Evolutionary conservation across 2,888 invertebrate species (phyloP), one percentile per base, ranked within the genome.

Genomic region (Ormyrus pomaceus): DNA sequence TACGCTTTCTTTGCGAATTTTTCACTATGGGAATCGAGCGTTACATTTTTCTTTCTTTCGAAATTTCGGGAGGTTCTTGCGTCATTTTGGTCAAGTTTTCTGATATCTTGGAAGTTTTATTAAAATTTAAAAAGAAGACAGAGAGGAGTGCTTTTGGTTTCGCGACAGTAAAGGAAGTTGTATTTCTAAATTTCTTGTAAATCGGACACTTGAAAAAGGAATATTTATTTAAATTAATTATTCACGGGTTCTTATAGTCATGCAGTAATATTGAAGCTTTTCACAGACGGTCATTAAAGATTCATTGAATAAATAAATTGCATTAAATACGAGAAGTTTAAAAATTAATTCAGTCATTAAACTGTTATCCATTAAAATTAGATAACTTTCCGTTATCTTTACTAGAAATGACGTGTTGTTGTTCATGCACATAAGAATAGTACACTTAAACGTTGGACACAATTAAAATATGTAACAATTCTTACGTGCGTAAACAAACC

Each of bases 191-290:
- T 53, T 66, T 53, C 19, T 34, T 56, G 58, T 13, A 13, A n/a
- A 58, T 58, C 8, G 1, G 19, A 51, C 11, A 51, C 11, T 50
- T 50, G 11, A 53, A 61, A 51, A 51, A 11, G 11, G 34, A 51
- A 50, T 34, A 10, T 11, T 19, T 19, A 34, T 34, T 71, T 34
- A 8, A 7, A 71, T 62, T 71, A 45, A 53, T n/a, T 19, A 53
- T 69, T 45, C 51, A 71, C 56, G 2, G 6, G 11, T 61, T 61
- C 34, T 34, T 10, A 61, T 71, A 69, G 48, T 58, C 19, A 71
- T 71, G n/a, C 48, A 58, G 66, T 66, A 53, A 64, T 69, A 69
- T 48, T 48, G 53, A 69, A 58, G 59, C 71, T 53, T 71, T 71
- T 59, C 13, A 10, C 34, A 61, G 34, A 34, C 46, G 51, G 11